phyloP scores from a whole-genome alignment of 2,113 vertebrate genomes.

The Oryzias woworae region DNA sequence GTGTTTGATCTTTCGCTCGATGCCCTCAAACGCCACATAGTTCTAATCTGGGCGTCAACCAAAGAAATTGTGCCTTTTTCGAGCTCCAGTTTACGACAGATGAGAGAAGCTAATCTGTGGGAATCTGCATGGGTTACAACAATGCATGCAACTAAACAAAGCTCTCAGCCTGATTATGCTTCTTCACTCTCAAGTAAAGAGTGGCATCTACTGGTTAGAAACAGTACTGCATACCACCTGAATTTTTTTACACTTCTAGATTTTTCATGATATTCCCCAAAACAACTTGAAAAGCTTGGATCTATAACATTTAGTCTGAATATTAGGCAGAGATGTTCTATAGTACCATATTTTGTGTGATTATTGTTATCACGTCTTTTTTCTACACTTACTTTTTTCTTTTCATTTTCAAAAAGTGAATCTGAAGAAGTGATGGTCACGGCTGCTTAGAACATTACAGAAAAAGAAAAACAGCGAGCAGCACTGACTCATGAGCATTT shows the following conservation, averaged over 20 bases:
- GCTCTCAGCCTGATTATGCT: not conserved
- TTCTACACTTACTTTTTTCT: slow-evolving; percentile 6
- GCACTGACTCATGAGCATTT: not conserved
- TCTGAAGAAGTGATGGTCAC: slow-evolving; percentile 18
- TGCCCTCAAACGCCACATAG: slow-evolving; percentile 39
- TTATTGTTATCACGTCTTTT: slow-evolving; percentile 14
- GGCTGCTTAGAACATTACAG: not conserved
- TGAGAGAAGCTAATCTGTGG: not conserved
- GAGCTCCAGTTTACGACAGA: not conserved
- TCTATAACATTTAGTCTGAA: slow-evolving; percentile 43
- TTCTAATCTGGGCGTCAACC: not conserved
- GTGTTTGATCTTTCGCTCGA: slow-evolving; percentile 26
- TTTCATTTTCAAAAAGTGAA: slow-evolving; percentile 20
- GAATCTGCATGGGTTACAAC: slow-evolving; percentile 6
- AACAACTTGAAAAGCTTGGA: slow-evolving; percentile 23
- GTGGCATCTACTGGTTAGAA: slow-evolving; percentile 70
- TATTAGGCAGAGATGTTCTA: slow-evolving; percentile 29
- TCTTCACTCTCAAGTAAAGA: slow-evolving; percentile 48
- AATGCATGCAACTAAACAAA: slow-evolving; percentile 13
- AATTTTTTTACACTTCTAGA: not conserved
- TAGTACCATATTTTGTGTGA: slow-evolving; percentile 34
- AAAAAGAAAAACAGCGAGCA: not conserved
- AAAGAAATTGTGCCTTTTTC: not conserved
- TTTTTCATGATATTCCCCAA: slow-evolving; percentile 18
- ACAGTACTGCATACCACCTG: not conserved